phyloP scores from a whole-genome alignment of 2,888 invertebrate genomes.

The Athripsodes cinereus region DNA sequence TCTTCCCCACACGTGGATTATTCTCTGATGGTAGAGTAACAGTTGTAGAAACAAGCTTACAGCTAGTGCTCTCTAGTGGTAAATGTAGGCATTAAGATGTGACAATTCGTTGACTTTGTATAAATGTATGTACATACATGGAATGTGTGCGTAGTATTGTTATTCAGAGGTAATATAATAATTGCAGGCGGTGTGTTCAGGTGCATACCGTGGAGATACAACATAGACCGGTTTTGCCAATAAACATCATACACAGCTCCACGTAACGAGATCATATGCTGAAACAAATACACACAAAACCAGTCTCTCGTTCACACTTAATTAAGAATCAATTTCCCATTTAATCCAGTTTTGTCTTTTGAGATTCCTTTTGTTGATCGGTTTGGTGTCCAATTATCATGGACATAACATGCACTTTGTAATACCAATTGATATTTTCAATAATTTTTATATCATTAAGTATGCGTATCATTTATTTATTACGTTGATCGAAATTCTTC shows the following conservation, averaged over 20 bases:
- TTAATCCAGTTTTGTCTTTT: not conserved
- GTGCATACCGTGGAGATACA: conserved; percentile 3
- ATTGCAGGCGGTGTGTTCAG: not conserved
- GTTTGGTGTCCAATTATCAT: conserved; percentile 1
- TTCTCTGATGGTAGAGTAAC: no score
- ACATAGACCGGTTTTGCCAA: conserved; percentile 5
- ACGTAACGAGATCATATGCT: not conserved
- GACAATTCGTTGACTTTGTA: no score
- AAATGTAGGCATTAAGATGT: no score
- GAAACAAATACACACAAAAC: not conserved
- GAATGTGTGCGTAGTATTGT: no score
- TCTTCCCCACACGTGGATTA: no score
- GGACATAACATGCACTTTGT: conserved; percentile 7
- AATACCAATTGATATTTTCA: not conserved
- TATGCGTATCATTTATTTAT: no score
- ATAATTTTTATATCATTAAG: no score
- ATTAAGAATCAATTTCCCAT: not conserved
- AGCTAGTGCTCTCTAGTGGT: no score
- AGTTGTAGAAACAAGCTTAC: no score
- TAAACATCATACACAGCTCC: not conserved
- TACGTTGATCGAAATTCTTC: no score
- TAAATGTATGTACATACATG: no score
- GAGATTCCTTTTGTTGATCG: not conserved
- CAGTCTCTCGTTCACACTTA: not conserved
- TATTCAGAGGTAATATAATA: not conserved